These are phyloP conservation scores for Lutjanus campechanus DNA, from an alignment of 2,797 vertebrate species.

Conservation along the genomic window DNA sequence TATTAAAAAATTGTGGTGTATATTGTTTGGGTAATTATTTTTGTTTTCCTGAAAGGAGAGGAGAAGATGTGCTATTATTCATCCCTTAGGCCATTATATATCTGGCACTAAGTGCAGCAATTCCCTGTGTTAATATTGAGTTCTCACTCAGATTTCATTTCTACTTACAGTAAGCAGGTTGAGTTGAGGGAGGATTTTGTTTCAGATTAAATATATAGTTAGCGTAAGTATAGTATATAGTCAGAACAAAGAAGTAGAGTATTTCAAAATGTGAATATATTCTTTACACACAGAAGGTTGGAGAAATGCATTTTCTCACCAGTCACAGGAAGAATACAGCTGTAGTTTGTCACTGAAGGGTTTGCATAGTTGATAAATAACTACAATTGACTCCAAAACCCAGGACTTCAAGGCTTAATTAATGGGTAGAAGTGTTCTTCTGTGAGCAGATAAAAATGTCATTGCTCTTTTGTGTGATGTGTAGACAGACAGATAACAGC, in stretches of 20 bases:
- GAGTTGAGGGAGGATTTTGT: constrained; percentile 25
- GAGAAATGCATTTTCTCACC: not conserved
- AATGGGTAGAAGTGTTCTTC: not conserved
- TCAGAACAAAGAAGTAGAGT: not conserved
- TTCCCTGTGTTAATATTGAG: constrained; percentile 34
- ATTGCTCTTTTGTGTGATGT: constrained; percentile 7
- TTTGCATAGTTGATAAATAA: not conserved
- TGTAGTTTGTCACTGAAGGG: not conserved
- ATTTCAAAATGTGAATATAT: not conserved
- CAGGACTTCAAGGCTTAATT: not conserved
- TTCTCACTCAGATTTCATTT: constrained; percentile 34
- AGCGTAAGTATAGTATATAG: too few relatives aligned
- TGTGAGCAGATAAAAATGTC: not conserved
- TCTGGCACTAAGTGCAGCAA: constrained; percentile 32
- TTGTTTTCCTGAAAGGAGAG: constrained; percentile 36
- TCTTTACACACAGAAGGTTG: not conserved
- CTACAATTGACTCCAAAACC: not conserved
- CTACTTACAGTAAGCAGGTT: constrained; percentile 30
- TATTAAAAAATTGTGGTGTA: constrained; percentile 7
- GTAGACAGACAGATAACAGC: not conserved
- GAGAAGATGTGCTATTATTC: constrained; percentile 33
- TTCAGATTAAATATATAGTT: constrained; percentile 11
- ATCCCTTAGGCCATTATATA: constrained; percentile 27
- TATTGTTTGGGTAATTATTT: constrained; percentile 36
- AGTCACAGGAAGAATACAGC: not conserved